Evolutionary conservation across 2,888 invertebrate species (phyloP).

Genomic region (Gastracanthus pulcherrimus): DNA sequence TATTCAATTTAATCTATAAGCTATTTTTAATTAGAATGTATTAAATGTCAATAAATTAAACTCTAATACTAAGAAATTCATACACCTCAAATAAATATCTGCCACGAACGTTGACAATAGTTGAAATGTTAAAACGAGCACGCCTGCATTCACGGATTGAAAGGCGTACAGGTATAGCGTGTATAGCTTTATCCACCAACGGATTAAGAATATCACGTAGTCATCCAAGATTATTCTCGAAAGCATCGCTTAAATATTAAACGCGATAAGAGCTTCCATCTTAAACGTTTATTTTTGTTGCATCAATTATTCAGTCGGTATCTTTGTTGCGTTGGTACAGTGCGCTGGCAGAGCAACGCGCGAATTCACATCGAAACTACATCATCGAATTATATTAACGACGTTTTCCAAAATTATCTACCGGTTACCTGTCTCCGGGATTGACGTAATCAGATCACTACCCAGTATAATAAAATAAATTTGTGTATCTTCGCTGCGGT

Average conservation of each 20-base stretch:
- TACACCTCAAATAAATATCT: not conserved
- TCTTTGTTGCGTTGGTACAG: not conserved
- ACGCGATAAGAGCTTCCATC: slow-evolving; percentile 13
- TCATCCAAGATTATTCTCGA: slow-evolving; percentile 23
- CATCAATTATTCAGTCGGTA: not conserved
- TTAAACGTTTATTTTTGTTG: slow-evolving; percentile 10
- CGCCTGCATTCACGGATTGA: too few species aligned
- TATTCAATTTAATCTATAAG: not conserved
- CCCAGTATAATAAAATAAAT: not conserved
- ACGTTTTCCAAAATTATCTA: not conserved
- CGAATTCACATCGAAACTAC: too few species aligned
- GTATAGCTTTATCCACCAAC: too few species aligned
- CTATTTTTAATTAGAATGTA: too few species aligned
- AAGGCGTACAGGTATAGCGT: too few species aligned
- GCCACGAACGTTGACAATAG: not conserved
- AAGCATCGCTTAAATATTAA: slow-evolving; percentile 37
- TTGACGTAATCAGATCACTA: not conserved
- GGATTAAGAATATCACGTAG: slow-evolving; percentile 23
- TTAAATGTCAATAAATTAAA: too few species aligned
- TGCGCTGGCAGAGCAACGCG: too few species aligned
- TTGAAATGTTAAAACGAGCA: not conserved
- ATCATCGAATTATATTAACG: too few species aligned
- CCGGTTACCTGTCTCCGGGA: not conserved
- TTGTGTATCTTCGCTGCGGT: not conserved
- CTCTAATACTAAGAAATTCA: not conserved